A percentile compares a stretch with the other conserved stretches of the same genome.
Evolutionary conservation across 2,888 invertebrate genomes (phyloP).

Genomic region (Spialia ferax): DNA sequence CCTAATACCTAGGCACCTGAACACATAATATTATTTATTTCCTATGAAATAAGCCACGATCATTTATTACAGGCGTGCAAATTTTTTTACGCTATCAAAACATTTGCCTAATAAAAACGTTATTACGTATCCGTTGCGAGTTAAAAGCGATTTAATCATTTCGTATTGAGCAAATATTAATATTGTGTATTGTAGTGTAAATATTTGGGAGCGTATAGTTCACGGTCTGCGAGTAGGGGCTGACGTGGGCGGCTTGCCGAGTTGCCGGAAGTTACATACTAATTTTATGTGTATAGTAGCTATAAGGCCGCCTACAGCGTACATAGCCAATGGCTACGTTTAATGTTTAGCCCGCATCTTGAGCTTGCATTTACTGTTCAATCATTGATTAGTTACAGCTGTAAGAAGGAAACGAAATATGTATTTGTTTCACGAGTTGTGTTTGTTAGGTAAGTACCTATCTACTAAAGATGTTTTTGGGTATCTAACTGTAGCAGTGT

Average conservation of each 20-base stretch:
- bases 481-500: no score
- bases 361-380: not conserved
- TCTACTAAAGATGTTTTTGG: no score
- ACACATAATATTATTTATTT: no score
- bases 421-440: no score
- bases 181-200: conserved; percentile 70
- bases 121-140: conserved; percentile 43
- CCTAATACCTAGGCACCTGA: no score
- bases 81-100: conserved; percentile 37
- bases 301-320: not conserved
- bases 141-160: conserved; percentile 61
- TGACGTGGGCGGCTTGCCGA: conserved; percentile 41
- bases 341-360: conserved; percentile 7
- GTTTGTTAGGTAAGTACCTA: no score
- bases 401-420: no score
- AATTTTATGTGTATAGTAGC: conserved; percentile 3
- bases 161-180: conserved; percentile 72
- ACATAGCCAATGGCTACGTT: conserved; percentile 21
- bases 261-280: conserved; percentile 3
- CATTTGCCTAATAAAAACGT: conserved; percentile 45
- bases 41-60: not conserved
- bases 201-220: conserved; percentile 65
- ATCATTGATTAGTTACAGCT: not conserved
- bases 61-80: not conserved
- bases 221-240: conserved; percentile 67